These are phyloP conservation scores for Neoascia interrupta DNA, from an alignment of 2,888 invertebrate genomes.

Conservation along the genomic window DNA sequence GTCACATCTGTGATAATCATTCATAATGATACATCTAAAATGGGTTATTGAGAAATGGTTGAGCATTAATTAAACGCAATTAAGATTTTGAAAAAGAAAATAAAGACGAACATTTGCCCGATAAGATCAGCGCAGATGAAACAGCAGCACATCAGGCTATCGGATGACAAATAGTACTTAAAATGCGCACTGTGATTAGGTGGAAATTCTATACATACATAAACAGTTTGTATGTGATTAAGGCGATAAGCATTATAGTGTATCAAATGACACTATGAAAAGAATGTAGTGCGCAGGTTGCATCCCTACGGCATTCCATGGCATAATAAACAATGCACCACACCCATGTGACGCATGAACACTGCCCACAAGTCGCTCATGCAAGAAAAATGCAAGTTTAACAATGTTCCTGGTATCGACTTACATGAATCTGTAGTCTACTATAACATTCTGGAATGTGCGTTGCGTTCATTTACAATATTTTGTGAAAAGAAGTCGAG, in stretches of 20 bases:
- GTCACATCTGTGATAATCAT: constrained; percentile 10
- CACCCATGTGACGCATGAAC: constrained; percentile 38
- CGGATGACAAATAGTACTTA: not conserved
- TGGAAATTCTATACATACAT: constrained; percentile 7
- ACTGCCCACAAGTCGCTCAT: constrained; percentile 22
- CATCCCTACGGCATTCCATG: constrained; percentile 1
- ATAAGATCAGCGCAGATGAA: constrained; percentile 25
- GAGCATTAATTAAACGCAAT: constrained; percentile 8
- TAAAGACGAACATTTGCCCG: not conserved
- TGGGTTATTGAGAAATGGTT: constrained; percentile 1
- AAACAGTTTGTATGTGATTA: not conserved
- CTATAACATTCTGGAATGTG: too few species aligned
- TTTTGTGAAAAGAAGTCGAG: too few species aligned
- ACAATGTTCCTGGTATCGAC: too few species aligned
- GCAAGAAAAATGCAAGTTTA: too few species aligned
- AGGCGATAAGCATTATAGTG: not conserved
- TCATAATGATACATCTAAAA: constrained; percentile 10
- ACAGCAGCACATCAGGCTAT: constrained; percentile 17
- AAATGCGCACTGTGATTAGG: constrained; percentile 16
- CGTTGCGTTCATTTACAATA: too few species aligned
- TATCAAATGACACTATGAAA: not conserved
- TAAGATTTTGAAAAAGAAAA: constrained; percentile 9
- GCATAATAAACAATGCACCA: constrained; percentile 16
- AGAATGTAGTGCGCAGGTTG: not conserved
- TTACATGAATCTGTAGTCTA: too few species aligned